Percentiles rank a stretch among this genome's conserved stretches.
Evolutionary conservation across 2,113 vertebrate species (phyloP).

Genomic region (Delphinus delphis): DNA sequence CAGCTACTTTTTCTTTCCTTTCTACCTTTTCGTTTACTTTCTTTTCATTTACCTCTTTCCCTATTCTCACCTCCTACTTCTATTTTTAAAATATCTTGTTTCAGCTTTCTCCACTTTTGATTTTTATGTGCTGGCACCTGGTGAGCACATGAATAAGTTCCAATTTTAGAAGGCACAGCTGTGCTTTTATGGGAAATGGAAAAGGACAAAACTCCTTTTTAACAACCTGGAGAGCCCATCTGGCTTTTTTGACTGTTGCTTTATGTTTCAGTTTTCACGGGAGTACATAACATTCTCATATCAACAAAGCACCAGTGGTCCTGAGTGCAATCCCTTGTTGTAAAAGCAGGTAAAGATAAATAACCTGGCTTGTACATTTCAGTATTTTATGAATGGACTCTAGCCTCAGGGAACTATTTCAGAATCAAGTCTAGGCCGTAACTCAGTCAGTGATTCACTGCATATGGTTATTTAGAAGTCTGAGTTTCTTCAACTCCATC

Average conservation of each 20-base stretch:
- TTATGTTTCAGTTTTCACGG: constrained; percentile 26
- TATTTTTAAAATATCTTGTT: constrained; percentile 51
- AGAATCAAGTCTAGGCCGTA: background rate
- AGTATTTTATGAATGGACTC: constrained; percentile 48
- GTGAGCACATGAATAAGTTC: constrained; percentile 7
- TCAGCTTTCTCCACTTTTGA: constrained; percentile 15
- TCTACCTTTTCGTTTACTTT: background rate
- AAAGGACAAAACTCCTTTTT: constrained; percentile 38
- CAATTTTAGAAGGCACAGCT: constrained; percentile 37
- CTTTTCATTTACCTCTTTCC: background rate
- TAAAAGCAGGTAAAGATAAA: constrained; percentile 28
- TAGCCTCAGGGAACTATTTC: constrained; percentile 25
- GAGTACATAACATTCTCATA: constrained; percentile 21
- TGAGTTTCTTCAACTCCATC: background rate
- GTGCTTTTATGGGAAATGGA: constrained; percentile 37
- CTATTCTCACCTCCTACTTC: background rate
- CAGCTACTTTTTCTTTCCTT: background rate
- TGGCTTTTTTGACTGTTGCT: background rate
- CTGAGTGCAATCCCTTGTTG: constrained; percentile 5
- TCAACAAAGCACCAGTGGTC: constrained; percentile 17
- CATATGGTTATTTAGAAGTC: constrained; percentile 11
- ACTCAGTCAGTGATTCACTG: background rate
- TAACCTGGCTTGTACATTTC: background rate
- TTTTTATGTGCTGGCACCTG: constrained; percentile 47
- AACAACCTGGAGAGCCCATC: constrained; percentile 16